Evolutionary conservation across 2,113 vertebrate species (phyloP).

Genomic region (Azemiops feae): DNA sequence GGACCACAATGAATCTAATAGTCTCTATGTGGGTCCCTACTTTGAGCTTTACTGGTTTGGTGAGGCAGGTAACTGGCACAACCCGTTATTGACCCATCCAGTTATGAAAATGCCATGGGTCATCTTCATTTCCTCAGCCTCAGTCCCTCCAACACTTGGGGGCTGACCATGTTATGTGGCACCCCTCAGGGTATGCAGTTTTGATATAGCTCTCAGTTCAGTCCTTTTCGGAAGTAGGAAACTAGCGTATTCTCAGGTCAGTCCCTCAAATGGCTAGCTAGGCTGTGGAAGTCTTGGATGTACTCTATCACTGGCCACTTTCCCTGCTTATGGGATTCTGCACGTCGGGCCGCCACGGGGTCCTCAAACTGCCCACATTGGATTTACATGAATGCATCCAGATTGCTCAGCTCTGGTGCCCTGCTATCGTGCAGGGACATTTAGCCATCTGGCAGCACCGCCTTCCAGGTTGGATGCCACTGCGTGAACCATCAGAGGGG

Average conservation of each 20-base stretch:
- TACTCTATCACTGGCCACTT: not conserved
- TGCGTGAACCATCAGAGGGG: not conserved
- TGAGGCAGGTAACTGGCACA: too few species aligned
- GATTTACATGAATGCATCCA: not conserved
- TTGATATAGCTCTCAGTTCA: too few species aligned
- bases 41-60: too few species aligned
- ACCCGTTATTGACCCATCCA: too few species aligned
- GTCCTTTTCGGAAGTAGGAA: not conserved
- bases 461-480: not conserved
- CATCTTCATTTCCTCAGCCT: too few species aligned
- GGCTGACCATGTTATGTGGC: too few species aligned
- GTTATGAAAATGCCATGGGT: too few species aligned
- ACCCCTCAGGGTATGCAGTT: not conserved
- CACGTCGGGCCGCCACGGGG: accelerated
- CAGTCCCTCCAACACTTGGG: too few species aligned
- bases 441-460: not conserved
- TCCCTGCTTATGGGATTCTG: not conserved
- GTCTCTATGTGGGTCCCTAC: too few species aligned
- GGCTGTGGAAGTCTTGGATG: not conserved
- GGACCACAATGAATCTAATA: too few species aligned
- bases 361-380: not conserved
- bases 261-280: not conserved
- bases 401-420: not conserved
- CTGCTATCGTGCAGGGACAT: too few species aligned
- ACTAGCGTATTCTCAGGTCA: not conserved